Percentiles rank a stretch among this genome's conserved stretches.
Evolutionary conservation across 2,113 vertebrate species (phyloP).

Genomic region (Muntiacus muntjak): DNA sequence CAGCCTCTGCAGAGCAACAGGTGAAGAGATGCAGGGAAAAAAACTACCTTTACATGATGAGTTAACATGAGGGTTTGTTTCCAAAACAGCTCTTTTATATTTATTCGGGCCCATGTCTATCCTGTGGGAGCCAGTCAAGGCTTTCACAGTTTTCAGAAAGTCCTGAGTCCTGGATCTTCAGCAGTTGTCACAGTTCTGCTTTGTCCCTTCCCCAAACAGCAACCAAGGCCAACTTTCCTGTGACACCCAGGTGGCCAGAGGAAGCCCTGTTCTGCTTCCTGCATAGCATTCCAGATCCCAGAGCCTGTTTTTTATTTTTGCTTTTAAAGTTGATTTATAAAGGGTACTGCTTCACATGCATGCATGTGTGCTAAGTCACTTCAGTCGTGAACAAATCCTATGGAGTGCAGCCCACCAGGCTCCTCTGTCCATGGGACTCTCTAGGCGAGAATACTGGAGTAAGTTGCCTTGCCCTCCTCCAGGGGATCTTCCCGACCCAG

Average conservation of each 20-base stretch:
- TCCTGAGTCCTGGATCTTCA: neutral
- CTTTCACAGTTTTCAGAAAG: neutral
- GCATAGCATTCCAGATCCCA: accelerated
- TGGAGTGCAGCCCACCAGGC: neutral
- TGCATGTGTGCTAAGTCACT: neutral
- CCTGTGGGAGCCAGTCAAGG: neutral
- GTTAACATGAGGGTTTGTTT: neutral
- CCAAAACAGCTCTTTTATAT: neutral
- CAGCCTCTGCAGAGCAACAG: neutral
- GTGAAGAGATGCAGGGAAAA: neutral
- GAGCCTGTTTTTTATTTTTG: neutral
- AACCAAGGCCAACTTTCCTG: neutral
- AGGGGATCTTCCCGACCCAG: neutral
- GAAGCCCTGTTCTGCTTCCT: neutral
- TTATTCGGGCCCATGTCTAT: neutral
- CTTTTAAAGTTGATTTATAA: neutral
- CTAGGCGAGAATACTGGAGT: neutral
- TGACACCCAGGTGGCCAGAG: accelerated
- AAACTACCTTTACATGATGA: neutral
- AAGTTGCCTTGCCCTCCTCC: neutral
- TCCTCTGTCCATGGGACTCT: neutral
- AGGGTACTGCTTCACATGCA: neutral
- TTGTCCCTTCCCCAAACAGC: neutral
- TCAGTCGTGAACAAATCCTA: neutral
- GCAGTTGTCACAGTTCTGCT: too few species aligned